A percentile compares a stretch with the other conserved stretches of the same genome.
Evolutionary conservation across 2,113 vertebrate genomes (phyloP).

Genomic region (Neolamprologus longior): DNA sequence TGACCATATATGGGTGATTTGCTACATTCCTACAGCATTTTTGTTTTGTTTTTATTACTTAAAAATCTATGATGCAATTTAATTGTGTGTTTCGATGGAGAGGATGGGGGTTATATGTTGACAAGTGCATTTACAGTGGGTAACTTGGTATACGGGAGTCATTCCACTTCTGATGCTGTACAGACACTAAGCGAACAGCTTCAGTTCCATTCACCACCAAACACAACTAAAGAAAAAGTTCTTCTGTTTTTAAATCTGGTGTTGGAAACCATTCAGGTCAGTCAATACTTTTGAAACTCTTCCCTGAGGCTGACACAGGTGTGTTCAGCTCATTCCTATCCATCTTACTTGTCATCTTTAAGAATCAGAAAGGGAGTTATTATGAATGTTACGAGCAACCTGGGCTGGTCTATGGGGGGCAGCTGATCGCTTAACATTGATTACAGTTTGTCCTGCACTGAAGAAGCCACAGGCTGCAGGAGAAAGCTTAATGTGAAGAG

Average conservation of each 20-base stretch:
- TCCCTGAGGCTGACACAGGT: neutral
- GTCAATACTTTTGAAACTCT: neutral
- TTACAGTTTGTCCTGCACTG: neutral
- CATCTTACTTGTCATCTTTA: slow-evolving; percentile 29
- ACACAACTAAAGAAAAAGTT: neutral
- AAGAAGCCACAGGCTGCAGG: neutral
- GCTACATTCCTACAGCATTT: neutral
- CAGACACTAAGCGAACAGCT: neutral
- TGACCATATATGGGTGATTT: neutral
- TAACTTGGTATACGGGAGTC: neutral
- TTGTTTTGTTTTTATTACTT: neutral
- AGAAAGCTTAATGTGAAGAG: neutral
- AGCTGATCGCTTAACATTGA: neutral
- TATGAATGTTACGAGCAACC: neutral
- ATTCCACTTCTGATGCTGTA: neutral
- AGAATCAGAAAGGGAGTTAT: neutral
- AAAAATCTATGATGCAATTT: neutral
- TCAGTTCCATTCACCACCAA: neutral
- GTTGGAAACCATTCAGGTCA: neutral
- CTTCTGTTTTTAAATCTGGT: neutral
- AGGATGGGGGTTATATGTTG: neutral
- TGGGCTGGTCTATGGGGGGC: neutral
- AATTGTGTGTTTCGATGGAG: neutral
- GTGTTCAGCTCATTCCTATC: neutral
- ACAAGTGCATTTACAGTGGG: neutral